Evolutionary conservation across 2,888 invertebrate genomes (phyloP).

Genomic region (Cistogaster globosa): DNA sequence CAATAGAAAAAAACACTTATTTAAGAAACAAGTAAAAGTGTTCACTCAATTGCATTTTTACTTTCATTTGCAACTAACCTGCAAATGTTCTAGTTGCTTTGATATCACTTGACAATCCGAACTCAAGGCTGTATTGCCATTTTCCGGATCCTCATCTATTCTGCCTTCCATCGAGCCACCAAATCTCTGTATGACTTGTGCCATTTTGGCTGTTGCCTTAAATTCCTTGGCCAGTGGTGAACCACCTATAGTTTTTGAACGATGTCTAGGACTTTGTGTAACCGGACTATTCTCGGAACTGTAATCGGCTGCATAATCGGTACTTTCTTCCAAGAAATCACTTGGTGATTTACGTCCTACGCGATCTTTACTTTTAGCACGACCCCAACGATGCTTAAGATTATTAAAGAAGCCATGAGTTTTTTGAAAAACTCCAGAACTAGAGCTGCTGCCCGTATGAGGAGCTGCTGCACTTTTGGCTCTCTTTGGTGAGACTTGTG

Average conservation of each 20-base stretch:
- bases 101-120: conserved; percentile 66
- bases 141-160: conserved; percentile 81
- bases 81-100: conserved; percentile 78
- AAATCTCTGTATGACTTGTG: conserved; percentile 79
- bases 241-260: conserved; percentile 85
- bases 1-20: conserved; percentile 20
- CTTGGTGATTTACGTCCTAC: conserved; percentile 85
- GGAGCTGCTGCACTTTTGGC: conserved; percentile 84
- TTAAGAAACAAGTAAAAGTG: neutral
- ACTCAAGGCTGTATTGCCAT: conserved; percentile 52
- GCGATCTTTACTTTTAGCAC: conserved; percentile 89
- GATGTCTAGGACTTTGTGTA: conserved; percentile 91
- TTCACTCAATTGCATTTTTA: neutral
- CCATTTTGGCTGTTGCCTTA: conserved; percentile 80
- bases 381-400: conserved; percentile 91
- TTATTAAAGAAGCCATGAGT: conserved; percentile 93
- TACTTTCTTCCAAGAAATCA: conserved; percentile 86
- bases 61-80: conserved; percentile 68
- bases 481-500: conserved; percentile 84
- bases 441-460: conserved; percentile 85
- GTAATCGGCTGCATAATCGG: conserved; percentile 91
- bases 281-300: conserved; percentile 89
- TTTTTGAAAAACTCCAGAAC: conserved; percentile 87
- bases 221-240: conserved; percentile 81
- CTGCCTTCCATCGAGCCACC: conserved; percentile 81